Evolutionary conservation across 2,113 vertebrate species (phyloP), one percentile per base, ranked within the genome.

Genomic region (Hippocampus barbouri): DNA sequence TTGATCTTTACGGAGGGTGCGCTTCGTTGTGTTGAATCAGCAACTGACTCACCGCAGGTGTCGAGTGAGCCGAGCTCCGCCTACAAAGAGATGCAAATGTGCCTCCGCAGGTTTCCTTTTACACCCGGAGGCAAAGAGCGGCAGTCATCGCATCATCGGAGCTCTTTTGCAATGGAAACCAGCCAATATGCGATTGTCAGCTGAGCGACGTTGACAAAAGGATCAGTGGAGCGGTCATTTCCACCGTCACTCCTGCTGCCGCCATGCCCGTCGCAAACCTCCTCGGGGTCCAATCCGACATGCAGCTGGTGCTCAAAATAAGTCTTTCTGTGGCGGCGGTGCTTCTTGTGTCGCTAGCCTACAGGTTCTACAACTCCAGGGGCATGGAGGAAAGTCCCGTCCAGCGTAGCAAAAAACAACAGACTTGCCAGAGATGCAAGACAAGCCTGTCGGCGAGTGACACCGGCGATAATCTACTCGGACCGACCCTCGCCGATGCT

Each of bases 241-340:
- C 14, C 34, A 30, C 38, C 68, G 71, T 77, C 51, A 12, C 70
- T 47, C 3, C 66, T 69, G 59, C 74, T 73, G 25, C 70, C 78
- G 76, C 81, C 11, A 93, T 93, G 92, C 85, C 90, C 69, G 88
- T 91, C 14, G 88, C 85, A 5, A 89, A 93, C 68, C 81, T 91
- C 70, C 66, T 80, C 68, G 88, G 80, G 80, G 87, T 93, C 79
- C 91, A 91, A 60, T 90, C 90, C 72, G 94, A 96, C 88, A 97
- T 96, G 95, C 93, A 90, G 90, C 92, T 96, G 66, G 80, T 92
- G 0, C 85, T 94, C 77, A 95, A 93, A 85, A 85, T 97, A 81
- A 88, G 92, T 23, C 72, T 97, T 65, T 95, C 96, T 0, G 91
- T 93, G 0, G 89, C 91, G 0, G 89, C 87, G 0, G 88, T 96